These are phyloP conservation scores for Spodoptera frugiperda DNA, from an alignment of 1,140 invertebrate species.

Conservation along the genomic window DNA sequence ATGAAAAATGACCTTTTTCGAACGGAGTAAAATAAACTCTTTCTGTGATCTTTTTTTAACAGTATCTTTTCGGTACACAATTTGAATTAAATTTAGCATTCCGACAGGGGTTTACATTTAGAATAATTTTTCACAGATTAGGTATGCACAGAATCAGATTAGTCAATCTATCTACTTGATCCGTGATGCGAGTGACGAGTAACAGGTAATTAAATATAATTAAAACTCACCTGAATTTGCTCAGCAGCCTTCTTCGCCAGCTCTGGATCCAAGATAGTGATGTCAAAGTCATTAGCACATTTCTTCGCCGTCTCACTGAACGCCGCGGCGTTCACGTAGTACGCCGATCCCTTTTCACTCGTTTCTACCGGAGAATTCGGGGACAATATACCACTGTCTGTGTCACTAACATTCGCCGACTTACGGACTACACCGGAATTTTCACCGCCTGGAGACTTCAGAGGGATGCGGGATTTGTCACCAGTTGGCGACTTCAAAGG, in stretches of 20 bases:
- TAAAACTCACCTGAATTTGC: conserved; percentile 78
- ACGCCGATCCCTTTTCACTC: conserved; percentile 66
- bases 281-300: conserved; percentile 70
- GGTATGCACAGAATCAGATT: too few species aligned
- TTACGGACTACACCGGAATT: conserved; percentile 63
- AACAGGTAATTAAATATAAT: not conserved
- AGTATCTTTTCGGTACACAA: conserved; percentile 41
- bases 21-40: conserved; percentile 54
- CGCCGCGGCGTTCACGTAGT: conserved; percentile 79
- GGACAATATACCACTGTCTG: conserved; percentile 87
- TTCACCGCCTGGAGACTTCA: conserved; percentile 73
- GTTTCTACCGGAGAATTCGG: conserved; percentile 86
- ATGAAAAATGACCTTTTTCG: conserved; percentile 56
- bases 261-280: conserved; percentile 75
- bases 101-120: too few species aligned
- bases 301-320: conserved; percentile 75
- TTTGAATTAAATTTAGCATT: not conserved
- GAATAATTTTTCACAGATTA: too few species aligned
- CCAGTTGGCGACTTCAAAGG: conserved; percentile 62
- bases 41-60: conserved; percentile 54
- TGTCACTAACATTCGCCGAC: conserved; percentile 84
- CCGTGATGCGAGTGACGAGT: too few species aligned
- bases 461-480: conserved; percentile 73
- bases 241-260: conserved; percentile 80
- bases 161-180: too few species aligned